Evolutionary conservation across 2,797 vertebrate genomes (phyloP).

Genomic region (Lepus townsendii): DNA sequence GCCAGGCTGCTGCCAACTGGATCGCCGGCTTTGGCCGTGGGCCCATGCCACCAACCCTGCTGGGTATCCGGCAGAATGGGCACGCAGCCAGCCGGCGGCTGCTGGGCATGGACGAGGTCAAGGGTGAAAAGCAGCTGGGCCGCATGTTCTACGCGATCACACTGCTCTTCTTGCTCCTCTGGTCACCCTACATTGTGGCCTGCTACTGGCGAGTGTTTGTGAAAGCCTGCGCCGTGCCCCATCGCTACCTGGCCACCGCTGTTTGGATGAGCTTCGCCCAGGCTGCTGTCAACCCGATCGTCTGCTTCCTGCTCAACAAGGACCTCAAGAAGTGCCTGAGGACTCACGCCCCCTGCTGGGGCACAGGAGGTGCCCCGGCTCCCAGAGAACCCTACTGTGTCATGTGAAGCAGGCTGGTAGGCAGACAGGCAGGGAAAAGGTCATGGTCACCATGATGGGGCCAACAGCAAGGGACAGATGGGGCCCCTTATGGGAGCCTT

Average conservation of each 20-base stretch:
- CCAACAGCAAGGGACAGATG: constrained; percentile 29
- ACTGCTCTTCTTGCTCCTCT: constrained; percentile 94
- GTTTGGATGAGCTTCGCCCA: constrained; percentile 97
- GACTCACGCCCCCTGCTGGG: constrained; percentile 94
- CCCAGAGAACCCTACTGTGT: constrained; percentile 96
- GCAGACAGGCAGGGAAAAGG: constrained; percentile 72
- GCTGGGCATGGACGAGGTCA: constrained; percentile 95
- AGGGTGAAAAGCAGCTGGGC: constrained; percentile 94
- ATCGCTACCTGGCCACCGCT: constrained; percentile 94
- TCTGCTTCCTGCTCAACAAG: constrained; percentile 96
- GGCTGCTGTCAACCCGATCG: constrained; percentile 94
- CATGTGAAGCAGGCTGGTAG: constrained; percentile 89
- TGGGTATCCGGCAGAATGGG: constrained; percentile 93
- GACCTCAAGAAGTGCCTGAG: constrained; percentile 96
- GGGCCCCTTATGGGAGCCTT: constrained; percentile 49
- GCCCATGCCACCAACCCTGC: constrained; percentile 94
- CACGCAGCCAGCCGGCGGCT: constrained; percentile 94
- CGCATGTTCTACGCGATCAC: constrained; percentile 97
- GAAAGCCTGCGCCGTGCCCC: constrained; percentile 94
- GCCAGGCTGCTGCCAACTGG: constrained; percentile 96
- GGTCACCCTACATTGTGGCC: constrained; percentile 96
- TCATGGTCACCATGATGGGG: constrained; percentile 33
- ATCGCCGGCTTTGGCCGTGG: constrained; percentile 95
- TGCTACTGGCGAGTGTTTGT: constrained; percentile 97
- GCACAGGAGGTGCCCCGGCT: constrained; percentile 94